Base-by-base conservation (phyloP, 2,888 invertebrate genomes). In the Limnephilus lunatus region DNA sequence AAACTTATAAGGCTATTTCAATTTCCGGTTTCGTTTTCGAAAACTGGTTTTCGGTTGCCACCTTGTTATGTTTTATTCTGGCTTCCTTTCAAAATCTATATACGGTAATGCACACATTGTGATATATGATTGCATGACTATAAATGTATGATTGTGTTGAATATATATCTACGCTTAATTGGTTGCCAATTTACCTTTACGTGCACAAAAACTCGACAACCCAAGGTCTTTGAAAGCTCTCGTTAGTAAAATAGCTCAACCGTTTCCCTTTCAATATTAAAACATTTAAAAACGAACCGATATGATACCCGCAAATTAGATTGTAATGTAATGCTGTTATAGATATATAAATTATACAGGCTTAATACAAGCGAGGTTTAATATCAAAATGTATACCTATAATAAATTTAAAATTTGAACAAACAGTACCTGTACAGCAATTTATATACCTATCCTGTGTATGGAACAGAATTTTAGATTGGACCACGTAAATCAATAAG, bases 11-110 rank as follows among this genome's bases (percentile, higher is more conserved):
- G 5, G 53, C 31, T 80, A 4, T 68, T 48, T 68, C 53, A 15
- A 88, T 88, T 88, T 88, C 88, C 88, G 53, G 88, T 88, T 88
- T 88, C 32, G 32, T 68, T 68, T 68, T 68, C 14, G 11, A 25
- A 88, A 88, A 53, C 88, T 19, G 88, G 53, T 88, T 53, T 88
- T 44, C 30, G 53, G 32, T 87, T 87, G 87, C 30, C 30, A 53
- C 32, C 30, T 44, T 48, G 30, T 48, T 15, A 35, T 1, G 15
- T n/a, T 44, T 14, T 25, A 48, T 39, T n/a, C n/a, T n/a, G 44
- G 30, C 39, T 44, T 44, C 30, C 86, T 48, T 86, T 86, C 30
- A 86, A 86, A 86, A 39, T 44, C 44, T n/a, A 48, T n/a, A 19
- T 44, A 44, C 44, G 30, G 86, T 86, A 86, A 19, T 44, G 86